A percentile compares a stretch with the other conserved stretches of the same genome.
These are phyloP conservation scores for Lepidochitona cinerea DNA, from an alignment of 2,888 invertebrate genomes.

Conservation along the genomic window DNA sequence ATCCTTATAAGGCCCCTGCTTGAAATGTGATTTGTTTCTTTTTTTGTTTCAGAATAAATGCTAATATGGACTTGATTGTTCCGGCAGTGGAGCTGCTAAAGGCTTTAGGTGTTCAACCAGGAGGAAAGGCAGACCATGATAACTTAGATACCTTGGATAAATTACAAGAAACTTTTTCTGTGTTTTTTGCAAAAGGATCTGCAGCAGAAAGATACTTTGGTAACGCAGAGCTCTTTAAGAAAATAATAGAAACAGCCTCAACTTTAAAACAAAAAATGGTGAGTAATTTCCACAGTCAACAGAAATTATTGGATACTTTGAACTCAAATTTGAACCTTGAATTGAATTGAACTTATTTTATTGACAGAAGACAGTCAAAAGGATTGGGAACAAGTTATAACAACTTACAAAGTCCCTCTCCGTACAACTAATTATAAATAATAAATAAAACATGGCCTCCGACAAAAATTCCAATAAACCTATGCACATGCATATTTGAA, in stretches of 20 bases:
- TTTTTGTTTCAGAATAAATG: conserved; percentile 64
- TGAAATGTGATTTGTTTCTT: neutral
- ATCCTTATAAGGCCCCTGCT: neutral
- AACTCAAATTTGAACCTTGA: too few relatives aligned
- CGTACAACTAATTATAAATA: too few relatives aligned
- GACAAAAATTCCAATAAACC: too few relatives aligned
- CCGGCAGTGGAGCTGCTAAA: conserved; percentile 67
- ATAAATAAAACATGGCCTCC: too few relatives aligned
- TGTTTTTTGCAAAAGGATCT: conserved; percentile 70
- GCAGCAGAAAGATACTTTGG: conserved; percentile 70
- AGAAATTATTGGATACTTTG: too few relatives aligned
- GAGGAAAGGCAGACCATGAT: conserved; percentile 53
- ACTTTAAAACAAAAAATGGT: too few relatives aligned
- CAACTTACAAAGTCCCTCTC: too few relatives aligned
- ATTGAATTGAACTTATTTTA: too few relatives aligned
- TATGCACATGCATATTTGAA: too few relatives aligned
- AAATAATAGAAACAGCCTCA: conserved; percentile 46
- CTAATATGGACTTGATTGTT: conserved; percentile 72
- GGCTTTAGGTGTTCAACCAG: conserved; percentile 60
- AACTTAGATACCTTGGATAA: conserved; percentile 59
- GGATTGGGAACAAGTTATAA: too few relatives aligned
- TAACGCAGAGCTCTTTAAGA: conserved; percentile 40
- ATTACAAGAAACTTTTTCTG: conserved; percentile 70
- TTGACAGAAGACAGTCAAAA: too few relatives aligned
- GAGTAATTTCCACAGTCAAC: too few relatives aligned